Base-by-base conservation (phyloP, 2,888 invertebrate genomes). In the Oegoconia quadripuncta region DNA sequence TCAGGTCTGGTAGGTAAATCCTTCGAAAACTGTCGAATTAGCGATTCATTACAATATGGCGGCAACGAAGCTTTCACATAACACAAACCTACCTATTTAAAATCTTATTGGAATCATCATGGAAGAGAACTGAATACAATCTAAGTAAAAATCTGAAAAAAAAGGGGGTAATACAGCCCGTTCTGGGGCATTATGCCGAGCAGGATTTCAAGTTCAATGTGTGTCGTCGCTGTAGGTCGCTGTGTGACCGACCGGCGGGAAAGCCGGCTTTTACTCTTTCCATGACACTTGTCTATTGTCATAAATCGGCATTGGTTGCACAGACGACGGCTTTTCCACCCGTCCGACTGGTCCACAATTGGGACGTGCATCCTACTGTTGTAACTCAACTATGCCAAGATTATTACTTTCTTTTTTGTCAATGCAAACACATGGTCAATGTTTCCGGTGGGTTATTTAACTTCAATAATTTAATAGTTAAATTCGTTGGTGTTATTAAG, bases 191-290 rank as follows among this genome's bases (percentile, higher is more conserved):
- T 50, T 52, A 58, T 55, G 55, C 54, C 40, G 57, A 77, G 71
- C 77, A 83, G 81, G 84, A 83, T 81, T 73, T 74, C 65, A 66
- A 73, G 64, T 67, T 48, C 54, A 52, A 82, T 79, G 81, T 84
- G 55, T 82, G 82, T 63, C 81, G 74, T 52, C 59, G 64, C 63
- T 79, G 76, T 81, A 74, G 81, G 83, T 83, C 82, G 74, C 64
- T 43, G 48, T 59, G 67, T 66, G 75, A 59, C 64, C 68, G 64
- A 50, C 60, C 59, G 55, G 45, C 65, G 75, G 78, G 81, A 82
- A 84, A 81, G 78, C 74, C 45, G 49, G 73, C 77, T 78, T 76
- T 80, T 79, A 78, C 79, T 71, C 71, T 75, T 71, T 69, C 64
- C 45, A 46, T 46, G 46, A 52, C 64, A 59, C 49, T 45, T 44